Evolutionary conservation across 2,888 invertebrate species (phyloP), one percentile per base, ranked within the genome.

Genomic region (Strigamia transsilvanica): DNA sequence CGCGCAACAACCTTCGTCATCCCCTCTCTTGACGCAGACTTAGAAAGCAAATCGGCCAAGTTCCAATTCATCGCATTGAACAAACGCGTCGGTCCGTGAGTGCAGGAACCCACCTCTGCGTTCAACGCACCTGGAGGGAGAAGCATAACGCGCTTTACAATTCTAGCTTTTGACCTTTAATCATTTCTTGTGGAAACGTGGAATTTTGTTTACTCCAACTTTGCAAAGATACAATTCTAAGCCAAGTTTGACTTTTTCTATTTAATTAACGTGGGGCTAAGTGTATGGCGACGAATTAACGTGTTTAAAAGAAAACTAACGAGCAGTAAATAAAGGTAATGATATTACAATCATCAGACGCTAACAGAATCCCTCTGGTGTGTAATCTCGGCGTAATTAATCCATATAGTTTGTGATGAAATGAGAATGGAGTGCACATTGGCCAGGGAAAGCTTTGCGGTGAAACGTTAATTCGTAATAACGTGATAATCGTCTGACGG

Each of bases 111-210:
- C 73, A 73, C 73, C 73, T 73, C 73, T 73, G 73, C 73, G 73
- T 73, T 73, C 73, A 73, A 73, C 73, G 73, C 73, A 73, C 73
- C 73, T 73, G 73, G 73, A 73, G 73, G 73, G 73, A 73, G 73
- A 32, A 32, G 27, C 73, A 23, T 27, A 73, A 51, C 51, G 51
- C 51, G 51, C 18, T 13, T 51, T 73, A 27, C 32, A 73, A 73
- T 73, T 73, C 73, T 27, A 73, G 32, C 73, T 73, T 73, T 73
- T 73, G 73, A 73, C 73, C 73, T 73, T 73, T 73, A 56, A 56
- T 56, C 56, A 18, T 56, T 18, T 56, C 56, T 56, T n/a, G n/a
- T 18, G n/a, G 38, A 56, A 56, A 56, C n/a, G 56, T 21, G 56
- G 56, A n/a, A 56, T 18, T 56, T 56, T 56, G 18, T 56, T 56